These are phyloP conservation scores for Ovis canadensis DNA, from an alignment of 2,113 vertebrate species.

Conservation along the genomic window DNA sequence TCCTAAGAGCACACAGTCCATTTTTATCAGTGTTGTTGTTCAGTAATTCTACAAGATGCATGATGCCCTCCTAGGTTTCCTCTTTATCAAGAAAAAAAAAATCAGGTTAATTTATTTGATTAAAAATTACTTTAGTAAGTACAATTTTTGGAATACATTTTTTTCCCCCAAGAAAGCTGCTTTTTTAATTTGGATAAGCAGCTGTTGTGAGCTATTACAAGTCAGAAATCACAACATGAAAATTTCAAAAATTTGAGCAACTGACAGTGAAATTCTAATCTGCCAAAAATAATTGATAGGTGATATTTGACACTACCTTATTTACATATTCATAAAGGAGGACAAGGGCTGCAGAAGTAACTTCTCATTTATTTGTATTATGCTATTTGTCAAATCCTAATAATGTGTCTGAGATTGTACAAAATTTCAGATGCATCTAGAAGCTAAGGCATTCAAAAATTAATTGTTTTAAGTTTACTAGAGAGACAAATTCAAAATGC, in stretches of 20 bases:
- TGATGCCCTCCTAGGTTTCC: not conserved
- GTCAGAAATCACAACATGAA: not conserved
- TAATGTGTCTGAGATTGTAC: not conserved
- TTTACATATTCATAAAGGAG: constrained; percentile 26
- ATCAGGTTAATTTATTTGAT: not conserved
- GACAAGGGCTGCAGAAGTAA: not conserved
- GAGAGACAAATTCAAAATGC: not conserved
- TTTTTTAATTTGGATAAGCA: not conserved
- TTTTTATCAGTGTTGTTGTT: not conserved
- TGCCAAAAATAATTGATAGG: constrained; percentile 2
- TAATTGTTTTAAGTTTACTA: not conserved
- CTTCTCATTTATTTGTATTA: not conserved
- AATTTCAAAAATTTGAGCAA: constrained; percentile 19
- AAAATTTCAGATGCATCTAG: not conserved
- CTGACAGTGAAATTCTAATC: not conserved
- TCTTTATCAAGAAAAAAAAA: not conserved
- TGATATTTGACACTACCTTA: not conserved
- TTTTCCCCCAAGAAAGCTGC: not conserved
- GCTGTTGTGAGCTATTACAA: not conserved
- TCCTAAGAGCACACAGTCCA: not conserved
- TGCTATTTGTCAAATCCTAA: not conserved
- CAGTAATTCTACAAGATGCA: not conserved
- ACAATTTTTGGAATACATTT: not conserved
- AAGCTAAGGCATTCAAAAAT: not conserved
- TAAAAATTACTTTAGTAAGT: not conserved